These are phyloP conservation scores for Saxidomus purpurata DNA, from an alignment of 1,140 invertebrate species.

Conservation along the genomic window DNA sequence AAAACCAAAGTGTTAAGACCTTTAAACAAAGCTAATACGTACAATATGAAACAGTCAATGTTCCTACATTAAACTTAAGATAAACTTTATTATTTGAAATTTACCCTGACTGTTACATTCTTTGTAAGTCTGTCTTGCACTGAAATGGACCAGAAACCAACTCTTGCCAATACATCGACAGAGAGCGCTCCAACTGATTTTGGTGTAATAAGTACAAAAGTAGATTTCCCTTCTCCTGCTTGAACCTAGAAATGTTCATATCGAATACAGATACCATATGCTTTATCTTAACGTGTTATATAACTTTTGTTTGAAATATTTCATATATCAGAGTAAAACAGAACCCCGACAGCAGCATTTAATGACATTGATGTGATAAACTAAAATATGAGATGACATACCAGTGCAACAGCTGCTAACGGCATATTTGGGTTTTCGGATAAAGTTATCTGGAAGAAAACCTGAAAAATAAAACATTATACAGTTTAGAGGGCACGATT, in stretches of 20 bases:
- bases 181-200: not conserved
- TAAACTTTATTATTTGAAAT: no score
- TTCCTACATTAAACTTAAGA: no score
- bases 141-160: not conserved
- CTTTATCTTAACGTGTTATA: no score
- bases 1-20: not conserved
- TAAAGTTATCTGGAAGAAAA: not conserved
- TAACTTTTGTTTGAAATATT: no score
- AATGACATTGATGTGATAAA: no score
- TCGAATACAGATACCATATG: no score
- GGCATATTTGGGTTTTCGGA: not conserved
- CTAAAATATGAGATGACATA: not conserved
- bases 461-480: constrained; percentile 11
- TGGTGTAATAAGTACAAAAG: not conserved
- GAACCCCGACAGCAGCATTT: no score
- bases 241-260: not conserved
- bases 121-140: not conserved
- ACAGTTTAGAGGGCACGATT: no score
- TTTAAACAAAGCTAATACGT: no score
- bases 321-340: no score
- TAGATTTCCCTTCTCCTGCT: constrained; percentile 1
- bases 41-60: no score
- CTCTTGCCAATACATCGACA: not conserved
- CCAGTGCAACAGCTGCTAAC: not conserved
- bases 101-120: constrained; percentile 1